Base-by-base conservation (phyloP, 1,140 invertebrate species). In the Heliothis virescens region DNA sequence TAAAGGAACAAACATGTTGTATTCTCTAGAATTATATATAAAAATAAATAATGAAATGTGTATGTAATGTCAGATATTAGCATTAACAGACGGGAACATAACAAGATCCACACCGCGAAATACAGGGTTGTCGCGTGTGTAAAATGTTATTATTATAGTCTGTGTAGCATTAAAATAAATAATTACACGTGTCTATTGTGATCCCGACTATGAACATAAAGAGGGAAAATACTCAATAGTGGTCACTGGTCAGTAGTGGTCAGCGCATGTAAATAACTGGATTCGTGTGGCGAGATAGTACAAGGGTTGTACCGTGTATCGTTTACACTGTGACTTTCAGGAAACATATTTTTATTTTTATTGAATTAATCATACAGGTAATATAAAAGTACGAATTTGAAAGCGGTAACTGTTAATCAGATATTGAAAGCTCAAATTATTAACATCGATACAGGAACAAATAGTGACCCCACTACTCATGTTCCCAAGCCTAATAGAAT, bases 71-170 rank as follows among this genome's bases (percentile, higher is more conserved):
- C 13, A 53, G 52, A 5, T n/a, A 53, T 53, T 53, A 53, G 52
- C 71, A 74, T 74, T 60, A 74, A 74, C 55, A 74, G 34, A 60
- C 71, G 55, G 53, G 71, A 16, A 74, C 71, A 73, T 74, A 74
- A 74, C 71, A 47, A 74, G 71, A 60, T 59, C 16, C 53, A 16
- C 34, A 11, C 29, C 71, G 55, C 55, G 18, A 71, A 74, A 18
- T 41, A 18, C 16, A 74, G 53, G 67, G 67, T 50, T 71, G 67
- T 55, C 67, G 16, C 16, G 67, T 48, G 34, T 16, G 13, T 62
- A 13, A 29, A 29, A 26, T 62, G 21, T 62, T 57, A 57, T 57
- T 18, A 57, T 18, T 57, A 57, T 18, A 57, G 55, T 18, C 18
- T 57, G 18, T n/a, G 11, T 9, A 7, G 34, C 34, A 41, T 41